Percentiles rank a stretch among this genome's conserved stretches.
Evolutionary conservation across 2,888 invertebrate species (phyloP).

Genomic region (Coenonympha glycerion): DNA sequence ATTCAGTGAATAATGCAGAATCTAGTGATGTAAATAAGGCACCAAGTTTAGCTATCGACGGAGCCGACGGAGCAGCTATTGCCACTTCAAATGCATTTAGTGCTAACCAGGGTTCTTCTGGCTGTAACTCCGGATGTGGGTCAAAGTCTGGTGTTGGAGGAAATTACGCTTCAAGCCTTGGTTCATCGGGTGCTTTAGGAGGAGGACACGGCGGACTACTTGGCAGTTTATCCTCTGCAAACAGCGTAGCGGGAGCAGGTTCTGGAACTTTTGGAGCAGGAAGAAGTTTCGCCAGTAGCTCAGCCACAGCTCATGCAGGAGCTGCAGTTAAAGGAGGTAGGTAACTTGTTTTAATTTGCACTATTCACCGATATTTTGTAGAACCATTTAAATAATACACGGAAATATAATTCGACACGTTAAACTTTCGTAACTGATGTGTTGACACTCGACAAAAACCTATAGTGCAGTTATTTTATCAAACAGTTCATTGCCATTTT

Average conservation of each 20-base stretch:
- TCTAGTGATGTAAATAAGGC: neutral
- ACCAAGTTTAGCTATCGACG: constrained; percentile 25
- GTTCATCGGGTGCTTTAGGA: neutral
- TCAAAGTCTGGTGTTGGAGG: constrained; percentile 17
- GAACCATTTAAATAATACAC: neutral
- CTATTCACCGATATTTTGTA: neutral
- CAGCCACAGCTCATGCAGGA: constrained; percentile 57
- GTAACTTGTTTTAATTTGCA: constrained; percentile 29
- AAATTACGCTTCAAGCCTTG: constrained; percentile 2
- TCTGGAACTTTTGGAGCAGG: constrained; percentile 33
- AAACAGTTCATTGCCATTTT: no score
- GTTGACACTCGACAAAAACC: no score
- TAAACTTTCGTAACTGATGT: neutral
- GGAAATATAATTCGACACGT: constrained; percentile 5
- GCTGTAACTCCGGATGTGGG: constrained; percentile 33
- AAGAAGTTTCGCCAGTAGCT: constrained; percentile 53
- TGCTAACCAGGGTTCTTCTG: constrained; percentile 29
- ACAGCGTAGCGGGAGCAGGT: constrained; percentile 43
- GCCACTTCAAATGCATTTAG: constrained; percentile 16
- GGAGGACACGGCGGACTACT: constrained; percentile 5
- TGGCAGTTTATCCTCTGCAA: constrained; percentile 40
- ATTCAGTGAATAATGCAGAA: neutral
- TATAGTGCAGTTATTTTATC: neutral
- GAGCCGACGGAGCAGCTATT: constrained; percentile 31
- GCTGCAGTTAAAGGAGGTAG: constrained; percentile 58